These are phyloP conservation scores for Ceratosolen solmsi DNA, from an alignment of 1,140 invertebrate species.

Conservation along the genomic window DNA sequence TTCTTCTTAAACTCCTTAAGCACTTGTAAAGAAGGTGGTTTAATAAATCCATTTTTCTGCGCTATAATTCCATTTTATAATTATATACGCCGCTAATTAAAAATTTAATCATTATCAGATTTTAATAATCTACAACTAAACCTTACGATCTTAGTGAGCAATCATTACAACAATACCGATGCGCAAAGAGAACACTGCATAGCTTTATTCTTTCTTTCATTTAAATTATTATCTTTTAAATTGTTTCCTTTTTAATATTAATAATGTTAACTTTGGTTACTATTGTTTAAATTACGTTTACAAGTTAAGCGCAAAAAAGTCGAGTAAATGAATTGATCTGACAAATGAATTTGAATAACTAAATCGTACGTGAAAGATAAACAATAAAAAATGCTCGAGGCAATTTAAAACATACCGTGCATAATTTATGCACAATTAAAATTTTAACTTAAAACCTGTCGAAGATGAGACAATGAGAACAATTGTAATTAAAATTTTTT, in stretches of 20 bases:
- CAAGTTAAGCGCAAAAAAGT: not conserved
- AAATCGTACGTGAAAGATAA: not conserved
- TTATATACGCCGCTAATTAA: constrained; percentile 36
- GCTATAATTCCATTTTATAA: constrained; percentile 39
- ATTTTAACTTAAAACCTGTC: too few relatives aligned
- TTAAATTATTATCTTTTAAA: too few relatives aligned
- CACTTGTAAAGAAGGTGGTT: constrained; percentile 46
- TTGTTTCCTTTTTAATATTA: not conserved
- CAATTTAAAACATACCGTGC: not conserved
- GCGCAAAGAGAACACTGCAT: constrained; percentile 21
- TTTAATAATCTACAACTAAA: constrained; percentile 40
- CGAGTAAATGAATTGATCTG: not conserved
- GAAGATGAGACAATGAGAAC: too few relatives aligned
- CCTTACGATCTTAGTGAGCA: constrained; percentile 47
- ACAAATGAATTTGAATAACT: not conserved
- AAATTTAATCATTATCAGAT: constrained; percentile 38
- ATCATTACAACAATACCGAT: constrained; percentile 31
- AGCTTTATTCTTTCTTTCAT: not conserved
- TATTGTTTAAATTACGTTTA: not conserved
- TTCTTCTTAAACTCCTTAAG: constrained; percentile 39
- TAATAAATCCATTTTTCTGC: constrained; percentile 40
- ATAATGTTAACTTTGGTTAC: not conserved
- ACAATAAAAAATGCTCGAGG: not conserved
- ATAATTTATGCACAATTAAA: constrained; percentile 33
- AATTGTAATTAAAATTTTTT: too few relatives aligned